These are phyloP conservation scores for Maconellicoccus hirsutus DNA, from an alignment of 1,140 invertebrate genomes.

Conservation along the genomic window DNA sequence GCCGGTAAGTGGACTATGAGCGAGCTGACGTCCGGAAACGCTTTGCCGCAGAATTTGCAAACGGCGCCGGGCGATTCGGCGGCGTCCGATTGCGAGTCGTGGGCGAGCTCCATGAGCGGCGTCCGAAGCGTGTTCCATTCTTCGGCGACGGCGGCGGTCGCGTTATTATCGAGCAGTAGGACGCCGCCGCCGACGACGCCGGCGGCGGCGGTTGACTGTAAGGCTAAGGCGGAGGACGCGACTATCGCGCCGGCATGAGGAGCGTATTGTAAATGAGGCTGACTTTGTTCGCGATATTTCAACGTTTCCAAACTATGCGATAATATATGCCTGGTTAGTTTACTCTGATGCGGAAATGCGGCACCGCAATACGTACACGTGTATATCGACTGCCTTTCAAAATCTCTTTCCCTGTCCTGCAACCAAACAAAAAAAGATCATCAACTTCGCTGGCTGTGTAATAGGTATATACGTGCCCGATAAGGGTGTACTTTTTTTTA, in stretches of 20 bases:
- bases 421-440: constrained; percentile 53
- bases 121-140: constrained; percentile 23
- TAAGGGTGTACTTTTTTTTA: too few relatives aligned
- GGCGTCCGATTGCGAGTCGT: constrained; percentile 34
- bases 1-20: constrained; percentile 73
- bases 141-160: constrained; percentile 37
- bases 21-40: constrained; percentile 74
- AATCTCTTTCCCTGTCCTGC: constrained; percentile 62
- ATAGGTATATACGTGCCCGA: too few relatives aligned
- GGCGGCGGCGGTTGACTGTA: constrained; percentile 34
- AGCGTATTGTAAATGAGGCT: constrained; percentile 37
- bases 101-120: constrained; percentile 23
- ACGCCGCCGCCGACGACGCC: constrained; percentile 39
- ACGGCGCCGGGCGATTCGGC: constrained; percentile 49
- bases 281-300: constrained; percentile 61
- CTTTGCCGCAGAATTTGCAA: constrained; percentile 82
- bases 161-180: too few relatives aligned
- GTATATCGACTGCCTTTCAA: constrained; percentile 35
- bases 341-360: constrained; percentile 75
- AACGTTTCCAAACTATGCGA: constrained; percentile 73
- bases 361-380: constrained; percentile 74
- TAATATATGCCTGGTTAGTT: constrained; percentile 73
- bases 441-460: constrained; percentile 17
- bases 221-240: too few relatives aligned
- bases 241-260: constrained; percentile 19